Conservation (phyloP, 2,113 vertebrate genomes). For the Butastur rufipennis region DNA sequence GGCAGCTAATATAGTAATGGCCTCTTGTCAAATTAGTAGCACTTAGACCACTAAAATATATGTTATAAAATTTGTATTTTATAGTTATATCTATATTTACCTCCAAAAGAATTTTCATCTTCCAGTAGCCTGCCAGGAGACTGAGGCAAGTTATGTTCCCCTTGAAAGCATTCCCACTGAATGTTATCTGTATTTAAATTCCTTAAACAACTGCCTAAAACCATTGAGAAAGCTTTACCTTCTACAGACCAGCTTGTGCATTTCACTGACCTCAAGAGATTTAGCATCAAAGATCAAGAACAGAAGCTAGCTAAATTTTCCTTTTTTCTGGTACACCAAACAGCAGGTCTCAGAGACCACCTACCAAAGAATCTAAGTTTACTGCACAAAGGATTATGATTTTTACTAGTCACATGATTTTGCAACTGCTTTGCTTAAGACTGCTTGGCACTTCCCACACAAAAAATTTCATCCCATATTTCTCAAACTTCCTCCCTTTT, state of each 20-base stretch:
- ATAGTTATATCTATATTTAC: not conserved
- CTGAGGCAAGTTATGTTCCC: not conserved
- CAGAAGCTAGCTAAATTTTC: not conserved
- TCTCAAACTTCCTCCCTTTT: not conserved
- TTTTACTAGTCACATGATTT: not conserved
- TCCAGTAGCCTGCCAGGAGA: not conserved
- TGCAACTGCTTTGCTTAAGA: not conserved
- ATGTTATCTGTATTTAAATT: not conserved
- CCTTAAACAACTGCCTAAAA: not conserved
- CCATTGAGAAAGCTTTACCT: not conserved
- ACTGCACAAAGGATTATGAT: not conserved
- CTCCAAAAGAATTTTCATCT: not conserved
- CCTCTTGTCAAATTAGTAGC: not conserved
- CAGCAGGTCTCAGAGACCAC: not conserved
- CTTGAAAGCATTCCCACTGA: not conserved
- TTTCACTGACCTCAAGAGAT: not conserved
- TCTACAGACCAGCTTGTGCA: not conserved
- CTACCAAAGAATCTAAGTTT: not conserved
- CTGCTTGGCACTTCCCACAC: not conserved
- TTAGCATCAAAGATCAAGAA: not conserved
- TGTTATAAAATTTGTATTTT: not conserved
- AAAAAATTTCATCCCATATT: not conserved
- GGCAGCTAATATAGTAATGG: not conserved
- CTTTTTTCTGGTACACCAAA: not conserved
- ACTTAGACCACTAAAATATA: not conserved